Base-by-base conservation (phyloP, 2,888 invertebrate genomes). In the Theretra japonica region DNA sequence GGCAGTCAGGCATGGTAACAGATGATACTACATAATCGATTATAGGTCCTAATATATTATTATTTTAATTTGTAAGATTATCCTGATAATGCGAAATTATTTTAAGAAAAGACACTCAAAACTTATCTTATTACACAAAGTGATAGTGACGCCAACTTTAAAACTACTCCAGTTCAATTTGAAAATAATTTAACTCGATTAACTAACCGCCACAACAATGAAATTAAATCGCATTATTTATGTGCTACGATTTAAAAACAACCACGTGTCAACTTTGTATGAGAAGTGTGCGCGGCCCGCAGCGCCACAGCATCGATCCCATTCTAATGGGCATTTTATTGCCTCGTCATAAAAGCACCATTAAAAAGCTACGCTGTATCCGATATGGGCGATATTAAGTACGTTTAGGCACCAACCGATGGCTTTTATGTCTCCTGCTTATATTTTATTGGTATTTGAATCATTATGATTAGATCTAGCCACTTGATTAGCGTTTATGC, bases 271-370 rank as follows among this genome's bases (percentile, higher is more conserved):
- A 23, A 65, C 23, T 48, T 65, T 65, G 23, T 65, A 23, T 48
- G 6, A 23, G 6, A 23, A 48, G 65, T 65, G 48, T 65, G 65
- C 21, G 48, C 23, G 5, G 17, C 23, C 53, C 53, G n/a, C 53
- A n/a, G 25, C 48, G 33, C 28, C 11, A 33, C 33, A 58, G 74
- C 75, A 82, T 82, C 78, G 82, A 82, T 79, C 77, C 74, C 69
- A 65, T 65, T 65, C 74, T 84, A 85, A 87, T 86, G 83, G 78
- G 72, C 70, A 78, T 86, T 86, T 86, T 88, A 88, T 85, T 85
- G 77, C 76, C 72, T 70, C 74, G 75, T 80, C 84, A 83, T 85
- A 84, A 85, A 85, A 83, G 50, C 65, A 17, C 74, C 79, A 85
- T 83, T 83, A 84, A 81, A 83, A 77, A 53, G 53, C 76, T 75